These are phyloP conservation scores for Bellardia bayeri DNA, from an alignment of 2,888 invertebrate species.

Conservation along the genomic window DNA sequence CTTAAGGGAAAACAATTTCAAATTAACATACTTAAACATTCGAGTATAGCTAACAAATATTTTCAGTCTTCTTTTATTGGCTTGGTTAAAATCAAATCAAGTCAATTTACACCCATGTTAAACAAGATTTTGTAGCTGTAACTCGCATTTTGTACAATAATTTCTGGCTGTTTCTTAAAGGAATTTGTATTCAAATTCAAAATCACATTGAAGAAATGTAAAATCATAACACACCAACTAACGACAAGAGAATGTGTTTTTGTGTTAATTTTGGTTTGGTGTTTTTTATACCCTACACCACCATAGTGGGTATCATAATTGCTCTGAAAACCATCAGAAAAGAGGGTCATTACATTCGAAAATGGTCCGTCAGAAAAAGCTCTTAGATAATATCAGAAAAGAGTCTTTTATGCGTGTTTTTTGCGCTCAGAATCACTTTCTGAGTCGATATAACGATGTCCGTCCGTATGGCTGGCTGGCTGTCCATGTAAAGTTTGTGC, in stretches of 20 bases:
- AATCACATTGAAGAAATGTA: neutral
- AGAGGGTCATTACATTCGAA: no score
- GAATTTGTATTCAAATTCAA: constrained; percentile 15
- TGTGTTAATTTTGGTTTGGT: neutral
- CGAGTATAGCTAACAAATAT: neutral
- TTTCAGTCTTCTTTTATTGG: neutral
- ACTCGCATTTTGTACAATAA: neutral
- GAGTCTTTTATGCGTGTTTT: no score
- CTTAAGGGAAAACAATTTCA: neutral
- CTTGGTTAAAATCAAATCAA: neutral
- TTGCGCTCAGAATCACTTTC: no score
- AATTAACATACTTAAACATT: neutral
- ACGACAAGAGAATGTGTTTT: neutral
- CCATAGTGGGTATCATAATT: no score
- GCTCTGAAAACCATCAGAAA: no score
- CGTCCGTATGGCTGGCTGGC: no score
- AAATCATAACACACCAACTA: constrained; percentile 1
- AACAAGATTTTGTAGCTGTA: neutral
- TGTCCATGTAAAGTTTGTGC: no score
- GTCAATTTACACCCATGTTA: neutral
- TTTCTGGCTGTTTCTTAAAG: neutral
- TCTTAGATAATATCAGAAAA: no score
- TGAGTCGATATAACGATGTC: no score
- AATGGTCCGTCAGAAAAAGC: no score
- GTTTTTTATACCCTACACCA: no score